Conservation (phyloP, 2,797 vertebrate species). For the Thamnophis elegans region DNA sequence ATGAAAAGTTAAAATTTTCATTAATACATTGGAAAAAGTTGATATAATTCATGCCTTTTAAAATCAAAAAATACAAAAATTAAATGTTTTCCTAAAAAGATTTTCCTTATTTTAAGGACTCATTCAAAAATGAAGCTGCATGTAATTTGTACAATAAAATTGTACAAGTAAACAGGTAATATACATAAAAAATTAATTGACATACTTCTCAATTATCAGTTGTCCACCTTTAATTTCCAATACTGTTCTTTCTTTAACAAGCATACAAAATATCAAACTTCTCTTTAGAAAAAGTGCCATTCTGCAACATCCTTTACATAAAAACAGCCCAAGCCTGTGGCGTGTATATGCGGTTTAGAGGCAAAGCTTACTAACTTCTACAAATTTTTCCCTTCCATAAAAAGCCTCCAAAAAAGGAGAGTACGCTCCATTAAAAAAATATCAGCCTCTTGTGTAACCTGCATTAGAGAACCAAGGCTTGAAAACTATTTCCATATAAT, state of each 20-base stretch:
- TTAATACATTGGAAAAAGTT: constrained; percentile 98
- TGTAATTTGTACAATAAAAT: constrained; percentile 94
- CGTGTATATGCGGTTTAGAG: constrained; percentile 76
- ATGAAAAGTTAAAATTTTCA: constrained; percentile 98
- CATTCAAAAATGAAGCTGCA: constrained; percentile 93
- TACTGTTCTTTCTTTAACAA: constrained; percentile 83
- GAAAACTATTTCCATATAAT: constrained; percentile 67
- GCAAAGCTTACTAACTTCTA: constrained; percentile 70
- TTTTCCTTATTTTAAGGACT: constrained; percentile 96
- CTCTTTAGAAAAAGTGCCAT: constrained; percentile 85
- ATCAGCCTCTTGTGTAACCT: constrained; percentile 71
- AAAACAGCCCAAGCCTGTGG: constrained; percentile 76
- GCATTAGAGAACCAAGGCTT: constrained; percentile 71
- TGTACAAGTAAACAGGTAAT: constrained; percentile 98
- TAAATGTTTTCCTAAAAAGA: constrained; percentile 88
- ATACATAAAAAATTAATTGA: constrained; percentile 94
- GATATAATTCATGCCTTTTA: constrained; percentile 96
- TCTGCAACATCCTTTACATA: constrained; percentile 78
- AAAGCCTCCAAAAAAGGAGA: constrained; percentile 71
- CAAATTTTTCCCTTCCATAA: constrained; percentile 69
- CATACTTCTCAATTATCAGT: constrained; percentile 86
- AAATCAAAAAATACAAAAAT: constrained; percentile 97
- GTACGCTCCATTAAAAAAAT: constrained; percentile 72
- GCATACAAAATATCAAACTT: constrained; percentile 86
- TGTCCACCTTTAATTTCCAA: constrained; percentile 84